A percentile compares a stretch with the other conserved stretches of the same genome.
Evolutionary conservation across 1,140 invertebrate genomes (phyloP).

Genomic region (Arion vulgaris): DNA sequence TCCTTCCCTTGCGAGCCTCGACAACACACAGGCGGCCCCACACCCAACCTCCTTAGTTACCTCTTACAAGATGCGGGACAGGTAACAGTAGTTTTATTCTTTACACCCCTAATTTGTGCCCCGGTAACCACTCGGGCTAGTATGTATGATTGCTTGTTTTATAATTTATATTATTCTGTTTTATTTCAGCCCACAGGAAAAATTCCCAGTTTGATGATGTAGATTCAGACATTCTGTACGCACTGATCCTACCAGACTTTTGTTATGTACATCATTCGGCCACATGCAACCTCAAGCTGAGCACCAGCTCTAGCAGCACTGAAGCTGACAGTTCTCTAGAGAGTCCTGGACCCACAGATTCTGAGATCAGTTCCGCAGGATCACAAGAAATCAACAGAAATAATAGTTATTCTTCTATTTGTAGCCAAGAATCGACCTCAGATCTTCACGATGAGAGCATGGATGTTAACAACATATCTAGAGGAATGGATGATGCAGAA

Average conservation of each 20-base stretch:
- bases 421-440: slow-evolving; percentile 13
- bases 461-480: not conserved
- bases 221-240: slow-evolving; percentile 52
- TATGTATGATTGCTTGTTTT: too few relatives aligned
- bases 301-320: not conserved
- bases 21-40: too few relatives aligned
- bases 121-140: too few relatives aligned
- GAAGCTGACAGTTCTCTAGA: not conserved
- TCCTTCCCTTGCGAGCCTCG: too few relatives aligned
- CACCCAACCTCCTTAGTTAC: too few relatives aligned
- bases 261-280: slow-evolving; percentile 51
- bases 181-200: slow-evolving; percentile 50
- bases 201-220: slow-evolving; percentile 42
- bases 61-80: too few relatives aligned
- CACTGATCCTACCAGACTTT: slow-evolving; percentile 60
- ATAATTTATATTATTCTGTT: not conserved
- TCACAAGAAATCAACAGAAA: not conserved
- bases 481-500: not conserved
- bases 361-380: not conserved
- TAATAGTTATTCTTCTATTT: not conserved
- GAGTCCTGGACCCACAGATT: not conserved
- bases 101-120: too few relatives aligned
- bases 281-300: not conserved
- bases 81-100: too few relatives aligned
- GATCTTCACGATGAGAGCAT: not conserved